Evolutionary conservation across 2,113 vertebrate genomes (phyloP).

Genomic region (Balaeniceps rex): DNA sequence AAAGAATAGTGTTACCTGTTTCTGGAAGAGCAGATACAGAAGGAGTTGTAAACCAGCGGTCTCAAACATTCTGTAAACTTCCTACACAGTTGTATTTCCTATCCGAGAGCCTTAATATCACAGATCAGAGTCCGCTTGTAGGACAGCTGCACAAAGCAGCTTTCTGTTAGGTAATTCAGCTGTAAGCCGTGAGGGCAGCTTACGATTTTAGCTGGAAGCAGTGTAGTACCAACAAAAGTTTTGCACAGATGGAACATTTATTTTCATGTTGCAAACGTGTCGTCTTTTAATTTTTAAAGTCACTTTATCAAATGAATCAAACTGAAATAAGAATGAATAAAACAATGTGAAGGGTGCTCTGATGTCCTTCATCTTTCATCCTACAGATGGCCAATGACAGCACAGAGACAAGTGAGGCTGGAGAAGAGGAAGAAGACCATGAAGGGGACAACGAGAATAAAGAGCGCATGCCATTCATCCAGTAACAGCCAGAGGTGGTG

Average conservation of each 20-base stretch:
- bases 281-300: neutral
- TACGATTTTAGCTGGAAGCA: neutral
- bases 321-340: neutral
- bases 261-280: neutral
- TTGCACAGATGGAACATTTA: neutral
- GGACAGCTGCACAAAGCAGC: neutral
- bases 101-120: neutral
- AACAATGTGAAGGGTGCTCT: neutral
- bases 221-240: neutral
- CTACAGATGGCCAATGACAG: constrained; percentile 97
- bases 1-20: neutral
- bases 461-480: constrained; percentile 98
- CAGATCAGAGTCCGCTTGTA: neutral
- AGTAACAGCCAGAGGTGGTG: constrained; percentile 68
- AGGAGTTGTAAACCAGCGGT: neutral
- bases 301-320: neutral
- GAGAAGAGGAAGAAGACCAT: constrained; percentile 96
- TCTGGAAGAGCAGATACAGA: neutral
- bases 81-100: neutral
- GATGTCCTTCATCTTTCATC: neutral
- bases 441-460: constrained; percentile 96
- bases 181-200: neutral
- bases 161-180: neutral
- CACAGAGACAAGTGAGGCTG: constrained; percentile 97
- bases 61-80: neutral